Evolutionary conservation across 2,888 invertebrate species (phyloP).

Genomic region (Liopterus haemorrhoidalis): DNA sequence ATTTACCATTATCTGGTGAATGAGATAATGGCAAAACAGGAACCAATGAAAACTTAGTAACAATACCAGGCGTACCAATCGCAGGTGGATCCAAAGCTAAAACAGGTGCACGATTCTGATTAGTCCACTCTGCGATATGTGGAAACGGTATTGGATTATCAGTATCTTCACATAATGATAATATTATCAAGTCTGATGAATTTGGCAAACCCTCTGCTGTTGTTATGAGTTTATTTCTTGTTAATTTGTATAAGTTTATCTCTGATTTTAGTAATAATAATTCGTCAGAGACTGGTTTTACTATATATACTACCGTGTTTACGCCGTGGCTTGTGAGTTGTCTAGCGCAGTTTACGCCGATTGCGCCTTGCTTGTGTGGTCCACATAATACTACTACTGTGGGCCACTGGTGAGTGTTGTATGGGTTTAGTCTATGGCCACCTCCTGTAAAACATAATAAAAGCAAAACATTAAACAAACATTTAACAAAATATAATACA

Average conservation of each 20-base stretch:
- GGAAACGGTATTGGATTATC: slow-evolving; percentile 46
- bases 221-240: slow-evolving; percentile 54
- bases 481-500: too few species aligned
- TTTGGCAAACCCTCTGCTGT: slow-evolving; percentile 48
- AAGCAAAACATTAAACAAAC: too few species aligned
- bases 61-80: slow-evolving; percentile 56
- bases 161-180: slow-evolving; percentile 50
- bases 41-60: slow-evolving; percentile 62
- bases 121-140: slow-evolving; percentile 61
- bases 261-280: slow-evolving; percentile 54
- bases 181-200: slow-evolving; percentile 52
- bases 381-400: slow-evolving; percentile 70
- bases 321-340: slow-evolving; percentile 80
- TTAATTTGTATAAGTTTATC: slow-evolving; percentile 60
- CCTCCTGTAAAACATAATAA: too few species aligned
- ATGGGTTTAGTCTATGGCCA: slow-evolving; percentile 73
- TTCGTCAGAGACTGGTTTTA: slow-evolving; percentile 41
- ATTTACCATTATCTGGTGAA: slow-evolving; percentile 59
- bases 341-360: slow-evolving; percentile 69
- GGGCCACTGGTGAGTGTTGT: slow-evolving; percentile 85
- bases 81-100: slow-evolving; percentile 72
- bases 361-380: slow-evolving; percentile 59
- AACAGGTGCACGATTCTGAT: slow-evolving; percentile 64
- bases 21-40: slow-evolving; percentile 65
- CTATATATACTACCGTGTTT: slow-evolving; percentile 53